phyloP scores from a whole-genome alignment of 2,888 invertebrate genomes.

The Eudemis profundana region DNA sequence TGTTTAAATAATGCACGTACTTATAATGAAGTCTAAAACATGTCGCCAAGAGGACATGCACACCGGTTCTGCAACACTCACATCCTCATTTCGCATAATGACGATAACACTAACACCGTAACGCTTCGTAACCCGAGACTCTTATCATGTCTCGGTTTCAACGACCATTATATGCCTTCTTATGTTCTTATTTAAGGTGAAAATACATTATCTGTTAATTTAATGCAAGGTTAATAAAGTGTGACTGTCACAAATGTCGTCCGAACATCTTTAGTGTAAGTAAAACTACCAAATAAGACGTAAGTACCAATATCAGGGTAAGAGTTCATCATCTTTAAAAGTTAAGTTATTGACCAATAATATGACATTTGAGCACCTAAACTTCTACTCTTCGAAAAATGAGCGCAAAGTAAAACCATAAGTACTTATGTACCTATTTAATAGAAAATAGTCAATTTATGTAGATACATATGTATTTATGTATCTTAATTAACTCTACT shows the following conservation, averaged over 20 bases:
- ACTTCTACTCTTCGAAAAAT: too few relatives aligned
- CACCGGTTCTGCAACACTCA: constrained; percentile 36
- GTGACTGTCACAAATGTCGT: too few relatives aligned
- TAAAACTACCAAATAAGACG: neutral
- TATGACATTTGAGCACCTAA: too few relatives aligned
- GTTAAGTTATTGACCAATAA: too few relatives aligned
- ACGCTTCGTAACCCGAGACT: constrained; percentile 27
- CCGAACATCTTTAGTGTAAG: too few relatives aligned
- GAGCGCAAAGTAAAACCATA: too few relatives aligned
- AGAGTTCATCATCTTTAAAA: too few relatives aligned
- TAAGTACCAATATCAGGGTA: neutral
- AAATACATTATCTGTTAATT: neutral
- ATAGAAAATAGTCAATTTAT: too few relatives aligned
- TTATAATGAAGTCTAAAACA: constrained; percentile 17
- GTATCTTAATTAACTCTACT: too few relatives aligned
- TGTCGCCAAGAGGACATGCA: constrained; percentile 12
- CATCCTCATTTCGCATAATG: constrained; percentile 41
- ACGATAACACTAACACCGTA: constrained; percentile 41
- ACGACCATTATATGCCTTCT: neutral
- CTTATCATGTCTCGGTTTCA: constrained; percentile 2
- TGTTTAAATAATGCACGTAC: neutral
- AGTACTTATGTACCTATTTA: too few relatives aligned
- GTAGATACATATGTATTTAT: too few relatives aligned
- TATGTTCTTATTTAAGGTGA: neutral
- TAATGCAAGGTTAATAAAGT: too few relatives aligned